Base-by-base conservation (phyloP, 1,140 invertebrate genomes). In the Drosophila arizonae region DNA sequence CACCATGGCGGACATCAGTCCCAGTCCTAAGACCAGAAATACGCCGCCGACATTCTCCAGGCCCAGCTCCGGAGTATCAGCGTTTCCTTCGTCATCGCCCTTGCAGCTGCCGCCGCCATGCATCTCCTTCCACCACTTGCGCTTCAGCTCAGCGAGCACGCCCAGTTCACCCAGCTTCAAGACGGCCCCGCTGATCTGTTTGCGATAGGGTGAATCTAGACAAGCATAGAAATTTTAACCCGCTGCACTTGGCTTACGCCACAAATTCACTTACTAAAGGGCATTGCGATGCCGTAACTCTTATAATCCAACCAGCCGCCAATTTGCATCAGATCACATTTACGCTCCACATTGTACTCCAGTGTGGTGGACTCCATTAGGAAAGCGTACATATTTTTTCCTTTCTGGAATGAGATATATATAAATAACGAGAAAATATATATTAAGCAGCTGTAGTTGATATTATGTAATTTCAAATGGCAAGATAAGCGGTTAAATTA, bases 341-440 rank as follows among this genome's bases (percentile, higher is more conserved):
- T 95, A 63, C 97, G 93, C 88, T 98, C 96, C 2, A 97, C 95
- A 64, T 95, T 95, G 87, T 97, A 98, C 91, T 99, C 97, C 57
- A 99, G 93, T 90, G 97, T 97, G 0, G 97, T 97, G 0, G 97
- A 98, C 92, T 99, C 98, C 97, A 98, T 98, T 0, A 99, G 93
- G 89, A 97, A 99, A 4, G 98, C 98, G 90, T 98, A 99, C 63
- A 96, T 96, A 56, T 96, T 96, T 86, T 95, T 95, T 1, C 94
- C 94, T 74, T 94, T 95, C 54, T 86, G 11, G 0, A 13, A 17
- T 9, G 1, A 9, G 6, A 46, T 8, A 15, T 17, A 46, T 2
- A 15, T 17, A 33, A 8, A 33, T 46, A 46, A 8, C 0, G 6
- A 36, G 8, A 6, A 4, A 9, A 10, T 11, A 3, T 11, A 3